phyloP scores from a whole-genome alignment of 2,888 invertebrate species.

The Palloptera scutellata region DNA sequence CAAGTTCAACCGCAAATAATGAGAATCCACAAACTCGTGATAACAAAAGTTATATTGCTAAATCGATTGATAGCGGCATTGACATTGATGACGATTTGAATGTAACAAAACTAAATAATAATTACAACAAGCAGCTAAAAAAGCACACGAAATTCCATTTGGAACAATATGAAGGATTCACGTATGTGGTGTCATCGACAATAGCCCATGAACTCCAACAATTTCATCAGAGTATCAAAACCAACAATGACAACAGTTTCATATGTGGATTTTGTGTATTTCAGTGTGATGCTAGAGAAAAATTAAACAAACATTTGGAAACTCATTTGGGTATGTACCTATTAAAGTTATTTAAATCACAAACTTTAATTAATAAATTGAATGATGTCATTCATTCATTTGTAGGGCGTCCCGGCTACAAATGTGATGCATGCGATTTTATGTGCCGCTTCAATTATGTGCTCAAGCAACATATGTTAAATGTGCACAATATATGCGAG shows the following conservation, averaged over 20 bases:
- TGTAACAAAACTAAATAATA: conserved; percentile 18
- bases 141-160: conserved; percentile 15
- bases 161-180: conserved; percentile 25
- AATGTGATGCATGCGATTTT: conserved; percentile 28
- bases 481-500: background rate
- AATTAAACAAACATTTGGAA: conserved; percentile 28
- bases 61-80: conserved; percentile 28
- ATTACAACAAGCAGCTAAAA: conserved; percentile 9
- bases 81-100: conserved; percentile 24
- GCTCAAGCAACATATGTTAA: conserved; percentile 28
- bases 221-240: conserved; percentile 10
- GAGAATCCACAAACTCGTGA: too few relatives aligned
- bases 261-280: conserved; percentile 32
- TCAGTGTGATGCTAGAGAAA: conserved; percentile 20
- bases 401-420: conserved; percentile 29
- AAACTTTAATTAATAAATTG: too few relatives aligned
- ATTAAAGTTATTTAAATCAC: background rate
- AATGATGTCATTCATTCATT: background rate
- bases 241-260: background rate
- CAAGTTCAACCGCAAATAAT: too few relatives aligned
- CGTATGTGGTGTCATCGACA: conserved; percentile 19
- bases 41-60: too few relatives aligned
- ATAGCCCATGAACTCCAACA: conserved; percentile 23
- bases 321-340: conserved; percentile 27
- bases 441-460: conserved; percentile 31